phyloP scores from a whole-genome alignment of 2,888 invertebrate species.

The Apomyelois bistriatella region DNA sequence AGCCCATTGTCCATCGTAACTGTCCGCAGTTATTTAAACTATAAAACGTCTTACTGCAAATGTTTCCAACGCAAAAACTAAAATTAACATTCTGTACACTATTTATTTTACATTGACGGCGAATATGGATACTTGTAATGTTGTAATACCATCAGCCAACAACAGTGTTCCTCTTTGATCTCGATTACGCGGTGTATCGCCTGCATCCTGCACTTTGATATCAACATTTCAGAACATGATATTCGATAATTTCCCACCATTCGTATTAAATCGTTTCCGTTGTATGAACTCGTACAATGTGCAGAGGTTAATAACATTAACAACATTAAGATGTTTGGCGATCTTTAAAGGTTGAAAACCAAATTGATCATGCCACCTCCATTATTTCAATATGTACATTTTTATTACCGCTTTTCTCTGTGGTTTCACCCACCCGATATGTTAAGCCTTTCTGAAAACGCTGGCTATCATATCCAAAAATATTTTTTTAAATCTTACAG shows the following conservation, averaged over 20 bases:
- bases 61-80: too few relatives aligned
- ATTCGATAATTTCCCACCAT: not conserved
- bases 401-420: too few relatives aligned
- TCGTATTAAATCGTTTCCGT: not conserved
- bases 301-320: not conserved
- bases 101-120: not conserved
- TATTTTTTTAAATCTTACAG: too few relatives aligned
- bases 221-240: not conserved
- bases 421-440: too few relatives aligned
- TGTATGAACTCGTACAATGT: not conserved
- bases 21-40: too few relatives aligned
- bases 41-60: too few relatives aligned
- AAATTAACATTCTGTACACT: too few relatives aligned
- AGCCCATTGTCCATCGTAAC: too few relatives aligned
- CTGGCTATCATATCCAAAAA: too few relatives aligned
- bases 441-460: too few relatives aligned
- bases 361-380: too few relatives aligned
- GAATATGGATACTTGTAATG: not conserved
- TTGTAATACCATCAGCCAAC: not conserved
- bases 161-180: not conserved
- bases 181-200: not conserved
- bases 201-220: conserved; percentile 2
- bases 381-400: too few relatives aligned
- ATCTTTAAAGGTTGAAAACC: not conserved
- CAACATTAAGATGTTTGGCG: not conserved